Conservation (phyloP, 2,113 vertebrate genomes). For the Aspidoscelis tigris region DNA sequence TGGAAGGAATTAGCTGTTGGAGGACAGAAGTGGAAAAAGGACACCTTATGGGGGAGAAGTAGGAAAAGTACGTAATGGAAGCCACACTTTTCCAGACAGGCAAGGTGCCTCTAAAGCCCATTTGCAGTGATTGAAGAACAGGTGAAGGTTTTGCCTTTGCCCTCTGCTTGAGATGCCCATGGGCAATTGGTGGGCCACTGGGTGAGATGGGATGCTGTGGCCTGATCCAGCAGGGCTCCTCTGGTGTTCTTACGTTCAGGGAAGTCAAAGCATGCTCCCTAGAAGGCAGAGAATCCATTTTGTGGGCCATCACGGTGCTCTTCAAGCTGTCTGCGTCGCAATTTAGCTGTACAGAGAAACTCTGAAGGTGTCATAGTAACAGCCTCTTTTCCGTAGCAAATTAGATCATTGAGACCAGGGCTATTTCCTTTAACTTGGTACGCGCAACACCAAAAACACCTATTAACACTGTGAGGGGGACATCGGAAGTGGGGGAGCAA, state of each 20-base stretch:
- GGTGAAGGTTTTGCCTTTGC: too few species aligned
- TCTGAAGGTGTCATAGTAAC: not conserved
- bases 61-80: too few species aligned
- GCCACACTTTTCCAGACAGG: too few species aligned
- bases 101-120: too few species aligned
- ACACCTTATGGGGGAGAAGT: not conserved
- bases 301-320: not conserved
- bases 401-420: not conserved
- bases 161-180: too few species aligned
- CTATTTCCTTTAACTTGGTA: not conserved
- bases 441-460: not conserved
- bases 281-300: not conserved
- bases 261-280: not conserved
- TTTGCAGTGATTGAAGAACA: too few species aligned
- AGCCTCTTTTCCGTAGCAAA: conserved; percentile 6
- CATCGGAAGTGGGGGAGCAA: conserved; percentile 12
- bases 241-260: not conserved
- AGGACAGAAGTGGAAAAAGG: not conserved
- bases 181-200: too few species aligned
- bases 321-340: not conserved
- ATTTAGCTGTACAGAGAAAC: not conserved
- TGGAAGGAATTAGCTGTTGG: not conserved
- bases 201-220: too few species aligned
- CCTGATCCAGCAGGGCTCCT: too few species aligned
- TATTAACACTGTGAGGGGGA: conserved; percentile 4